Percentiles rank a stretch among this genome's conserved stretches.
phyloP scores from a whole-genome alignment of 1,140 invertebrate genomes.

The Trichomalopsis sarcophagae region DNA sequence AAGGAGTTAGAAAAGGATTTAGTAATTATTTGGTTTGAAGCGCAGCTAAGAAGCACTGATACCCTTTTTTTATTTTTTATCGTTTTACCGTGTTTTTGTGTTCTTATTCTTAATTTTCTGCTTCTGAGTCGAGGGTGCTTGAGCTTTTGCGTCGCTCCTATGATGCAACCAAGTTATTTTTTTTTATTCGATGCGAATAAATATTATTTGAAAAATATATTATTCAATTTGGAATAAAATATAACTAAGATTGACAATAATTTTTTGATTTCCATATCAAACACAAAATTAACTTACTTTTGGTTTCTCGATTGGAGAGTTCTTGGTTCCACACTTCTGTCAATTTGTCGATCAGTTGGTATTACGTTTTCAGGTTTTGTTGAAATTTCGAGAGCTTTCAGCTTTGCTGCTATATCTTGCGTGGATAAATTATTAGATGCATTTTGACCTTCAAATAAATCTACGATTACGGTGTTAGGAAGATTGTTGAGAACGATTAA shows the following conservation, averaged over 20 bases:
- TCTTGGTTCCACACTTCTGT: conserved; percentile 22
- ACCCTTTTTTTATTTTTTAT: conserved; percentile 35
- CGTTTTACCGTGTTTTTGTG: conserved; percentile 61
- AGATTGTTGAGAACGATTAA: conserved; percentile 75
- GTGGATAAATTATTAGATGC: not conserved
- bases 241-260: not conserved
- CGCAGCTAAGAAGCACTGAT: conserved; percentile 47
- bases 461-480: conserved; percentile 15
- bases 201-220: conserved; percentile 10
- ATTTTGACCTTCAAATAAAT: conserved; percentile 35
- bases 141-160: conserved; percentile 58
- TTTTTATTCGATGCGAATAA: conserved; percentile 26
- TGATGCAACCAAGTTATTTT: conserved; percentile 53
- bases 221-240: conserved; percentile 31
- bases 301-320: conserved; percentile 42
- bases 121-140: conserved; percentile 53
- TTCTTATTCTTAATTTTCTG: conserved; percentile 59
- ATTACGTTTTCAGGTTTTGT: conserved; percentile 14
- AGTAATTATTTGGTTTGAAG: conserved; percentile 11
- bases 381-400: conserved; percentile 14
- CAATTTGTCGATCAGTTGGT: conserved; percentile 29
- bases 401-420: conserved; percentile 15
- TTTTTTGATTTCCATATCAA: conserved; percentile 14
- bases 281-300: conserved; percentile 51
- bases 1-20: not conserved